Evolutionary conservation across 2,888 invertebrate species (phyloP), one percentile per base, ranked within the genome.

Genomic region (Conops quadrifasciatus): DNA sequence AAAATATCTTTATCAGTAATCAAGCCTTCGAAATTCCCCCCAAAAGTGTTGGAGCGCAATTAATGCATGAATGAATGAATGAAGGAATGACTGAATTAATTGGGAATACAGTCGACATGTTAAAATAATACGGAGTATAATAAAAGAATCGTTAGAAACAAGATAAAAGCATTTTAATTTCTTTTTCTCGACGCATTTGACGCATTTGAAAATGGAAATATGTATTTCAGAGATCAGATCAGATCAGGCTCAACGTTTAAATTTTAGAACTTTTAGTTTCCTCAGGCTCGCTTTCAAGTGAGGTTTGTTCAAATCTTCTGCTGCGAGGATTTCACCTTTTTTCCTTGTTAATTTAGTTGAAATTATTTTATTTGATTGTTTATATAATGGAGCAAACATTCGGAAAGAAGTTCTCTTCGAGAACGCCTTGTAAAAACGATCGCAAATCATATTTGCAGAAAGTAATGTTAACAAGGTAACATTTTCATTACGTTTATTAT

Each of bases 381-480:
- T 30, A 28, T n/a, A 70, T 26, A 63, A 84, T 84, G 83, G 84
- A 84, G 72, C 79, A 82, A 75, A 77, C 80, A 49, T 72, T 83
- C 71, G 81, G 79, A 73, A 76, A 83, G 75, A 81, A 82, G 68
- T 81, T 80, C 56, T 79, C 77, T 73, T 78, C 80, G 64, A 85
- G 85, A 75, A 75, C 78, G 72, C 84, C 84, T 43, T 84, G 85
- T 75, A 86, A 86, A 81, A 86, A 86, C 79, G 86, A 86, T 79
- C 81, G 86, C 58, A 86, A 85, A 77, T 78, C 84, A 26, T 82
- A 81, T 77, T 79, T 86, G 75, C 85, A 86, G 75, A 82, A 83
- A 78, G 84, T 85, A 72, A 84, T 85, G 82, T 77, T 86, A 73
- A 83, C 86, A 75, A 85, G 86, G 86, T 85, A 82, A 82, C 15